These are phyloP conservation scores for Pseudoatta argentina DNA, from an alignment of 1,140 invertebrate genomes.

Conservation along the genomic window DNA sequence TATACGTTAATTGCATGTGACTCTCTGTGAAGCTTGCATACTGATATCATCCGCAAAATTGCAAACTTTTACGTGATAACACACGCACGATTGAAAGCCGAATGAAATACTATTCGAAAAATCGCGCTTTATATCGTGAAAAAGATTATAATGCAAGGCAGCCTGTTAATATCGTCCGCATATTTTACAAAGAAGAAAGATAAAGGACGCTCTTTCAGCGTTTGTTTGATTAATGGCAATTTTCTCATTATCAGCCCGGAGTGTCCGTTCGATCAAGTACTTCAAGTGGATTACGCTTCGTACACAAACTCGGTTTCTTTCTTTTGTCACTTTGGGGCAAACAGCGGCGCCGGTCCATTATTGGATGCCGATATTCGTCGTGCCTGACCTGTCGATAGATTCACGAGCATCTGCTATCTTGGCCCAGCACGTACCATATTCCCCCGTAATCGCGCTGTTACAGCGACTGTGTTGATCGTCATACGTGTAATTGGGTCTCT, in stretches of 20 bases:
- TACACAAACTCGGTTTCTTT: slow-evolving; percentile 34
- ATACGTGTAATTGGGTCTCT: slow-evolving; percentile 74
- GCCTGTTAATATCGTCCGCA: slow-evolving; percentile 21
- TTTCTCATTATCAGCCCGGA: slow-evolving; percentile 51
- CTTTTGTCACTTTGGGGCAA: slow-evolving; percentile 58
- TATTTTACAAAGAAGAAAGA: slow-evolving; percentile 18
- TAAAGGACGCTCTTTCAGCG: not conserved
- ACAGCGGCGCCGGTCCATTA: slow-evolving; percentile 64
- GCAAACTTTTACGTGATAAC: slow-evolving; percentile 39
- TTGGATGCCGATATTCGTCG: slow-evolving; percentile 67
- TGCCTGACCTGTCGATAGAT: slow-evolving; percentile 66
- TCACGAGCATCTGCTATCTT: slow-evolving; percentile 37
- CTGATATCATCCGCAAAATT: slow-evolving; percentile 40
- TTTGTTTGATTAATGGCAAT: slow-evolving; percentile 55
- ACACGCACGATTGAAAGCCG: not conserved
- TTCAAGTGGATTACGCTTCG: slow-evolving; percentile 50
- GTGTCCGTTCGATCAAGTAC: slow-evolving; percentile 40
- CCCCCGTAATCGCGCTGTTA: slow-evolving; percentile 70
- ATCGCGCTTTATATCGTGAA: not conserved
- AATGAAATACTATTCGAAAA: not conserved
- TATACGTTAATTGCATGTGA: slow-evolving; percentile 57
- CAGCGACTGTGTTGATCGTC: slow-evolving; percentile 70
- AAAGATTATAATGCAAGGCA: not conserved
- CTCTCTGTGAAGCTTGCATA: slow-evolving; percentile 45
- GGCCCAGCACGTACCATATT: slow-evolving; percentile 46